Evolutionary conservation across 2,797 vertebrate species (phyloP), one percentile per base, ranked within the genome.

Genomic region (Euphonia xanthogaster): DNA sequence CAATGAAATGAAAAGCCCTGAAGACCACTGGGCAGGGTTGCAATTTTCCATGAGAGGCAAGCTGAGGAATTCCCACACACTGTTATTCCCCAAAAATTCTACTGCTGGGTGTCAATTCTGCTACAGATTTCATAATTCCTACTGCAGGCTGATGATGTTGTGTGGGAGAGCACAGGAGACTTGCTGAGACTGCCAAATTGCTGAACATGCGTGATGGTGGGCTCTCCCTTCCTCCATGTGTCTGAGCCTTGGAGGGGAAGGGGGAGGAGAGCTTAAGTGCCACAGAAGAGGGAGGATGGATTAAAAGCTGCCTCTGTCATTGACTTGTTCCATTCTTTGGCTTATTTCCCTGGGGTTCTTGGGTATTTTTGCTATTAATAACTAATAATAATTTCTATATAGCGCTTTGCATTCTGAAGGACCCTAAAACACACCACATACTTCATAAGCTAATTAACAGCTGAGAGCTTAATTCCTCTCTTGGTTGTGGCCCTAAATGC

Each of bases 281-380:
- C 0, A 2, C 73, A 84, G 90, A 90, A 89, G 62, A 94, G 51
- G 40, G 66, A 94, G 77, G 71, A 75, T 82, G 68, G 72, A 88
- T 82, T 86, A 94, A 97, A 96, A 86, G 42, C 90, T 92, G 75
- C 75, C 65, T 91, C 86, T 96, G 80, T 87, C 92, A 83, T 91
- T 94, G 83, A 62, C 84, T 96, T 88, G 39, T 53, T 91, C 80
- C 81, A 61, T 91, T 97, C 86, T 93, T 82, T 67, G 70, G 63
- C 86, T 93, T 96, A 96, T 96, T 95, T 96, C 96, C 94, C 94
- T 79, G 60, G 81, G 63, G 93, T 93, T 86, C 75, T 76, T 2
- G 21, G 44, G 70, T 91, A 91, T 96, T 97, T 97, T 96, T 96
- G 58, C 96, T 96, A 95, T 94, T 97, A 95, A 94, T 70, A 95